These are phyloP conservation scores for Ammodytes dubius DNA, from an alignment of 2,113 vertebrate species.

Conservation along the genomic window DNA sequence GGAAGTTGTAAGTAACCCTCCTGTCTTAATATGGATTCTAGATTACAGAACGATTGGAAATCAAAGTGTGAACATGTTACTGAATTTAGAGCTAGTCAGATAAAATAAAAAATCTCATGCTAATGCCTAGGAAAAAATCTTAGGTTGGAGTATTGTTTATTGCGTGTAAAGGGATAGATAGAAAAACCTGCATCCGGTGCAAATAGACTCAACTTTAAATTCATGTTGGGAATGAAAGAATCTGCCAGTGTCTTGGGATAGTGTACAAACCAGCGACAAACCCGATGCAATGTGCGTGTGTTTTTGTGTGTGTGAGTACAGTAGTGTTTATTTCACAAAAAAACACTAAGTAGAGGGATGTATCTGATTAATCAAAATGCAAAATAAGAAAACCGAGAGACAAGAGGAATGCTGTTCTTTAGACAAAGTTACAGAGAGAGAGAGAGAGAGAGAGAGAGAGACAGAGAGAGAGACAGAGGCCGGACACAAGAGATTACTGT, in stretches of 20 bases:
- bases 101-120: not conserved
- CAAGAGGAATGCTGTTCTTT: constrained; percentile 48
- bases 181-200: constrained; percentile 1
- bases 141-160: not conserved
- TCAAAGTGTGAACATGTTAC: not conserved
- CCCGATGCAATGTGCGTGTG: constrained; percentile 22
- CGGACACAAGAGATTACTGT: too few relatives aligned
- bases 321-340: constrained; percentile 54
- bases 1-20: constrained; percentile 65
- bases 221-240: not conserved
- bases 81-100: not conserved
- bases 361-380: constrained; percentile 77
- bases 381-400: constrained; percentile 54
- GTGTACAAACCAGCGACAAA: constrained; percentile 47
- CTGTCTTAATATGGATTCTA: not conserved
- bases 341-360: constrained; percentile 51
- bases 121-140: not conserved
- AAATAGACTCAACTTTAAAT: constrained; percentile 5
- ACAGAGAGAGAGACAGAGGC: constrained; percentile 48
- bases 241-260: not conserved
- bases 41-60: not conserved
- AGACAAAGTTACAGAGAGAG: constrained; percentile 33
- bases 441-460: constrained; percentile 22
- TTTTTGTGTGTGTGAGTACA: constrained; percentile 26
- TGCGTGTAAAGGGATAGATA: not conserved